Base-by-base conservation (phyloP, 2,888 invertebrate species). In the Drymonia ruficornis region DNA sequence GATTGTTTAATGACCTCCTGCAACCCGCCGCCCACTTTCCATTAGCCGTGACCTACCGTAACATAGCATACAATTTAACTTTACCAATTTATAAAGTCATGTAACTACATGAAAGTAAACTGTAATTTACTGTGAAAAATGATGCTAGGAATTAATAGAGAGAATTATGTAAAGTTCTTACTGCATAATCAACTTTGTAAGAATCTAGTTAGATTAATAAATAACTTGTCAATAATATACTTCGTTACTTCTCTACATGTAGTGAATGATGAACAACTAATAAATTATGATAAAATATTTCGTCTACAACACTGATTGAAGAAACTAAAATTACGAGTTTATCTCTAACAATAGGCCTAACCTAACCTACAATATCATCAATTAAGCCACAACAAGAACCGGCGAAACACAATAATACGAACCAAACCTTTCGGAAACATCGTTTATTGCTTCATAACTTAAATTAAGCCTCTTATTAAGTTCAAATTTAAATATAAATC, bases 381-480 rank as follows among this genome's bases (percentile, higher is more conserved):
- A 43, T 43, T 13, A 12, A 46, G 16, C 46, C 38, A 12, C 15
- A 42, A 43, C 31, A 16, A 44, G 55, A 59, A 61, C 23, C 16
- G 34, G 40, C 31, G n/a, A 44, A 56, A 59, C 52, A 28, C 36
- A 63, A 64, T 55, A 59, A 63, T 52, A 72, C 48, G 53, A 54
- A 16, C 47, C 47, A 23, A 36, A 65, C 63, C 62, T 67, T 56
- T 73, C 65, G 65, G 63, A 77, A 81, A 80, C 76, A 81, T 78
- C 67, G 67, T 89, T 89, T 87, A 89, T 90, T 89, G 81, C 83
- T 73, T 78, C 76, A 81, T 81, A 85, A 83, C 86, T 86, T 86
- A 84, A 78, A 81, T 80, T 83, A 87, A 86, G 84, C 84, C 81
- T 86, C 87, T 79, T 82, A 85, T 81, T 80, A 83, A 81, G 81